phyloP scores from a whole-genome alignment of 2,797 vertebrate species.

The Anableps anableps region DNA sequence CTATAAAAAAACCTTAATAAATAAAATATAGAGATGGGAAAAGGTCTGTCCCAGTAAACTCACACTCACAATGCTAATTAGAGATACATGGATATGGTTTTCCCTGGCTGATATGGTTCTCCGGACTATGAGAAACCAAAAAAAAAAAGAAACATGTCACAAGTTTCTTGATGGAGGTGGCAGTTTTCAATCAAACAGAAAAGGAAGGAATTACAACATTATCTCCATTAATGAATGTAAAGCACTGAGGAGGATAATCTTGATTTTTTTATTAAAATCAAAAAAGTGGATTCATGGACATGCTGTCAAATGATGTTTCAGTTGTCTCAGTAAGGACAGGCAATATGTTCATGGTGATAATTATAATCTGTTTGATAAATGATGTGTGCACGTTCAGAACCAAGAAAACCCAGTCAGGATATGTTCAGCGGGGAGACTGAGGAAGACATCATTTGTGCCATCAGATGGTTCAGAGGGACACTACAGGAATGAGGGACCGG shows the following conservation, averaged over 20 bases:
- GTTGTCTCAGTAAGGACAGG: no score
- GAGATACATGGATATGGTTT: background rate
- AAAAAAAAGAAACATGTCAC: no score
- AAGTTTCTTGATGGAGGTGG: no score
- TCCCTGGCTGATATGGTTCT: background rate
- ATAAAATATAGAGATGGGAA: background rate
- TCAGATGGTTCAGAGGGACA: constrained; percentile 19
- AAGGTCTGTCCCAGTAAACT: background rate
- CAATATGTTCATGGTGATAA: no score
- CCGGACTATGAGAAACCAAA: background rate
- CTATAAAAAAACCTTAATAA: background rate
- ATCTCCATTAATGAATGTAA: no score
- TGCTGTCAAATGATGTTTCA: background rate
- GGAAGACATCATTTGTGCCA: constrained; percentile 6
- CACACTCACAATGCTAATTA: background rate
- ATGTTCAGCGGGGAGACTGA: no score
- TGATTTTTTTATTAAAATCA: no score
- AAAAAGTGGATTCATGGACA: no score
- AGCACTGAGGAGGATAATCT: background rate
- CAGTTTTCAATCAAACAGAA: background rate
- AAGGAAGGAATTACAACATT: background rate
- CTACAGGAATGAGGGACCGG: constrained; percentile 24
- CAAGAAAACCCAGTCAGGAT: no score
- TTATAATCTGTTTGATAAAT: no score
- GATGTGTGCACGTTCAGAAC: no score